Evolutionary conservation across 1,140 invertebrate species (phyloP), one percentile per base, ranked within the genome.

Genomic region (Drepana arcuata): DNA sequence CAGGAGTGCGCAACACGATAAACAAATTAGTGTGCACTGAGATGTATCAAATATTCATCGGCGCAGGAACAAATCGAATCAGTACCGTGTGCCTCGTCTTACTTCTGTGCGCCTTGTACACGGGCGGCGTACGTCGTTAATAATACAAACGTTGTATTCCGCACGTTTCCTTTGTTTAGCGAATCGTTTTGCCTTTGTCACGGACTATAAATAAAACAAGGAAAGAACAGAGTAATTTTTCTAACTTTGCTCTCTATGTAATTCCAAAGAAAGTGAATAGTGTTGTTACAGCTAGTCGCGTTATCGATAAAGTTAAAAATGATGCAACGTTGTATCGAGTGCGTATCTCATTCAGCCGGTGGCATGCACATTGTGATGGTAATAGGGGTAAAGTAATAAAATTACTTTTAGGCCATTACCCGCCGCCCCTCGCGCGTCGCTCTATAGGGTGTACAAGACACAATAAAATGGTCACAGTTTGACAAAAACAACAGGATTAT

Each of bases 321-420:
- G 63, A 61, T 41, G 59, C 34, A 61, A 59, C 41, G 39, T 41
- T 44, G 45, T 35, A 64, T 66, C 71, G 50, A 60, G 61, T 65
- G 51, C 59, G 58, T 63, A 74, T 70, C 65, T 61, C 46, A 58
- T 64, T 48, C 63, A 60, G 55, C 62, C 62, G 64, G 69, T 65
- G 49, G 67, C 60, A 53, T 65, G 63, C 59, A 56, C 60, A 79
- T 79, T 81, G 77, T 81, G 60, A 79, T 79, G 77, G 61, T 78
- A 74, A 81, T 81, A 60, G 74, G 74, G 72, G 73, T 70, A 77
- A 72, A 73, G 74, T 81, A 81, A 81, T 81, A 81, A 81, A 81
- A 81, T 81, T 81, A 81, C 77, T 81, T 54, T 77, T 79, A 79
- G 57, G 61, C 77, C 77, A 81, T 81, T 81, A 81, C 77, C 54